Evolutionary conservation across 2,888 invertebrate genomes (phyloP).

Genomic region (Ephialtes manifestator): DNA sequence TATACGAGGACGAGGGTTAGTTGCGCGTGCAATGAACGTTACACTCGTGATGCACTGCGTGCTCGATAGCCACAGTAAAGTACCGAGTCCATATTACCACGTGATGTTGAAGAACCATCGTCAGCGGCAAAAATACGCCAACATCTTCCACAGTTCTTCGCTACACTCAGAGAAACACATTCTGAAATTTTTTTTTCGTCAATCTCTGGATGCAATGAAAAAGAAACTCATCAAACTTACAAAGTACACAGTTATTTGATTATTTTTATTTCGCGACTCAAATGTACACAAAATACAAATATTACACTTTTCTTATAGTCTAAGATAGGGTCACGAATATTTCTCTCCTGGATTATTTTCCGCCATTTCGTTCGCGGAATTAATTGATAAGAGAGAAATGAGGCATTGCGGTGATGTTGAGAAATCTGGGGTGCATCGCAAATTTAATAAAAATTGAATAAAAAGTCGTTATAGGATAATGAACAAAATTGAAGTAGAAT

Average conservation of each 20-base stretch:
- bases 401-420: constrained; percentile 38
- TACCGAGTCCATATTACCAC: constrained; percentile 11
- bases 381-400: constrained; percentile 45
- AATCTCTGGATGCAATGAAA: constrained; percentile 1
- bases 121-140: constrained; percentile 30
- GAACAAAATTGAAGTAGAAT: too few relatives aligned
- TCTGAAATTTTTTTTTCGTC: not conserved
- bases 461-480: too few relatives aligned
- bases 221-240: not conserved
- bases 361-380: constrained; percentile 13
- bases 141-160: constrained; percentile 70
- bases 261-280: constrained; percentile 73
- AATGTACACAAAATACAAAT: constrained; percentile 81
- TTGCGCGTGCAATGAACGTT: not conserved
- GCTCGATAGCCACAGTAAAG: constrained; percentile 33
- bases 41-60: constrained; percentile 12
- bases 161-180: too few relatives aligned
- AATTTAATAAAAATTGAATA: too few relatives aligned
- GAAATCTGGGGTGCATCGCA: not conserved
- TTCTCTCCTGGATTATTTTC: constrained; percentile 24
- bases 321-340: constrained; percentile 21
- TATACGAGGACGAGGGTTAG: not conserved
- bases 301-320: constrained; percentile 73
- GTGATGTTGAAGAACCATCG: constrained; percentile 31
- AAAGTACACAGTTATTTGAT: constrained; percentile 60